Conservation (phyloP, 2,113 vertebrate species). For the Pomatostomus ruficeps region DNA sequence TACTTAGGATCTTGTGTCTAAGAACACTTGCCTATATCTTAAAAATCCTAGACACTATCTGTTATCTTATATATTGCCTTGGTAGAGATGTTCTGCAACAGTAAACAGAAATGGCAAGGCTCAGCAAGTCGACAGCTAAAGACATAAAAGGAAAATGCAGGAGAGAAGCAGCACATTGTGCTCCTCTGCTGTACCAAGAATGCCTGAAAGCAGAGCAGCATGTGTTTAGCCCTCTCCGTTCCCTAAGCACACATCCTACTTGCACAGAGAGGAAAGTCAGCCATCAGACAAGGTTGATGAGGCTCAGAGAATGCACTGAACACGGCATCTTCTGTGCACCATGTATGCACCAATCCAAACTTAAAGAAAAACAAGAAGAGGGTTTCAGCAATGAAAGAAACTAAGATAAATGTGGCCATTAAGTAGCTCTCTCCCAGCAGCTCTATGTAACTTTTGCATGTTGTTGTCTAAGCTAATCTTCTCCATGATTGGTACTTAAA, state of each 20-base stretch:
- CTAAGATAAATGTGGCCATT: background rate
- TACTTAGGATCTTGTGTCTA: background rate
- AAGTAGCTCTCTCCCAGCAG: background rate
- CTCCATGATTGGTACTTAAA: background rate
- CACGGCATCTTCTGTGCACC: background rate
- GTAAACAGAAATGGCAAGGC: background rate
- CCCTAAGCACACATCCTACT: background rate
- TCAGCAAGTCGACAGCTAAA: background rate
- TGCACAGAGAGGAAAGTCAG: background rate
- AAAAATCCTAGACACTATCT: background rate
- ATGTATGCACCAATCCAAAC: background rate
- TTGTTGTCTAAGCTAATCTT: background rate
- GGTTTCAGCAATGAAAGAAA: background rate
- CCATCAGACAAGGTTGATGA: background rate
- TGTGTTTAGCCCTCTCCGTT: accelerated
- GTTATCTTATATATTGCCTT: background rate
- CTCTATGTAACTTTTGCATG: background rate
- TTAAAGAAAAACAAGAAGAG: background rate
- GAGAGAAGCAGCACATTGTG: background rate
- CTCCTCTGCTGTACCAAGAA: background rate
- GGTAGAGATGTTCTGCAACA: background rate
- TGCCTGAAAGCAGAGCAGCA: background rate
- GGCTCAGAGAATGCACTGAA: background rate
- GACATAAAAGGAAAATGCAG: background rate
- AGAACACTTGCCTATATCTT: background rate